Evolutionary conservation across 2,113 vertebrate genomes (phyloP).

Genomic region (Cyprinus carpio): DNA sequence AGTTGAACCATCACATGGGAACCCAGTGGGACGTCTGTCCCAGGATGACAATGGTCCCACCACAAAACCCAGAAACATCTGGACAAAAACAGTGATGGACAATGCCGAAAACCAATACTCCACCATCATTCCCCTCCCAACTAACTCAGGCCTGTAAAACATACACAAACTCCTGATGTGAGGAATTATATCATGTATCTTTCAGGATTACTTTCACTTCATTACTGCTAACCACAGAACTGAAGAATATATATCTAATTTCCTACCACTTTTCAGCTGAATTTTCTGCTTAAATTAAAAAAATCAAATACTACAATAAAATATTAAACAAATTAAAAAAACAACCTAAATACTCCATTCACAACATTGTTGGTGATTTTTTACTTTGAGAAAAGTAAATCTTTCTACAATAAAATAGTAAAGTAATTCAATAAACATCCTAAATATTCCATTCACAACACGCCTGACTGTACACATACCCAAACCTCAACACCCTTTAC

Average conservation of each 20-base stretch:
- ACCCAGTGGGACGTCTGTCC: not conserved
- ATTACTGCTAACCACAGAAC: not conserved
- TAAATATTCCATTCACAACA: no score
- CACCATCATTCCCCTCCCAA: not conserved
- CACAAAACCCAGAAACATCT: not conserved
- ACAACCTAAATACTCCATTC: no score
- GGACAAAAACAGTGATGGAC: not conserved
- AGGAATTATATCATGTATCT: conserved; percentile 31
- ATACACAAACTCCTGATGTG: not conserved
- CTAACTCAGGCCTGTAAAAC: not conserved
- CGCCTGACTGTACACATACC: no score
- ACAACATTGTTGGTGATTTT: no score
- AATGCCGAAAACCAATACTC: not conserved
- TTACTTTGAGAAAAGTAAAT: no score
- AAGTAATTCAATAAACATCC: no score
- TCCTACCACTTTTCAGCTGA: no score
- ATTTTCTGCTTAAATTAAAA: no score
- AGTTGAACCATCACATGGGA: not conserved
- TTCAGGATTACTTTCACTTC: not conserved
- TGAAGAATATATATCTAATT: not conserved
- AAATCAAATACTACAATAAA: no score
- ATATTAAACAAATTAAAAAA: no score
- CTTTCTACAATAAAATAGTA: no score
- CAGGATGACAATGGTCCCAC: not conserved
- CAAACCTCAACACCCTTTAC: no score